phyloP scores from a whole-genome alignment of 2,888 invertebrate genomes.

The Platycheirus albimanus region DNA sequence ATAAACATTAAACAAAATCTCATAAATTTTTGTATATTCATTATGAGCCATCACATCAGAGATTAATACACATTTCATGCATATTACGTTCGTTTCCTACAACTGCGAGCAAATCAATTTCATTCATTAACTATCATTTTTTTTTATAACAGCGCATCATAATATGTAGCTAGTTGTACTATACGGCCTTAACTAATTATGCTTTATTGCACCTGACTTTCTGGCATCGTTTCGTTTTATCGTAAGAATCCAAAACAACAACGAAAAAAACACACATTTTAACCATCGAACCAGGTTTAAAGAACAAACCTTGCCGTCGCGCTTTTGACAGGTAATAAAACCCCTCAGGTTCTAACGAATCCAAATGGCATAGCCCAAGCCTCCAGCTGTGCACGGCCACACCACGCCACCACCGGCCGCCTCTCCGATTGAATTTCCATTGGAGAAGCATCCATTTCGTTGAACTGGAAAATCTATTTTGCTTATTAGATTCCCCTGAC shows the following conservation, averaged over 20 bases:
- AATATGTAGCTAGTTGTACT: not conserved
- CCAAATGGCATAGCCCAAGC: constrained; percentile 60
- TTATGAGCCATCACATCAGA: constrained; percentile 28
- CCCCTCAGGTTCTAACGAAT: constrained; percentile 65
- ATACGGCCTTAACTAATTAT: constrained; percentile 60
- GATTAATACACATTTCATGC: constrained; percentile 32
- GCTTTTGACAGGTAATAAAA: constrained; percentile 67
- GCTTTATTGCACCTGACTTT: constrained; percentile 69
- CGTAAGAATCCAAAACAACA: constrained; percentile 60
- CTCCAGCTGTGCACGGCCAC: constrained; percentile 59
- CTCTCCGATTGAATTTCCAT: constrained; percentile 62
- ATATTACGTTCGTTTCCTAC: constrained; percentile 29
- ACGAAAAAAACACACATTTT: constrained; percentile 20
- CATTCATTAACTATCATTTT: constrained; percentile 61
- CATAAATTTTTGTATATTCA: constrained; percentile 21
- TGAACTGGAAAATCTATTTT: constrained; percentile 63
- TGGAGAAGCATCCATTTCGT: constrained; percentile 5
- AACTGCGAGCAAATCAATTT: constrained; percentile 67
- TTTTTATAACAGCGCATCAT: constrained; percentile 34
- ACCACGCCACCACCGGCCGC: too few relatives aligned
- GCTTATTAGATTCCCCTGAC: constrained; percentile 47
- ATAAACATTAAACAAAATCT: constrained; percentile 11
- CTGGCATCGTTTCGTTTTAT: constrained; percentile 51
- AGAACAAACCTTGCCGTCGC: constrained; percentile 36
- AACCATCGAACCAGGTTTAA: not conserved